Evolutionary conservation across 2,113 vertebrate species (phyloP), one percentile per base, ranked within the genome.

Genomic region (Tiliqua scincoides): DNA sequence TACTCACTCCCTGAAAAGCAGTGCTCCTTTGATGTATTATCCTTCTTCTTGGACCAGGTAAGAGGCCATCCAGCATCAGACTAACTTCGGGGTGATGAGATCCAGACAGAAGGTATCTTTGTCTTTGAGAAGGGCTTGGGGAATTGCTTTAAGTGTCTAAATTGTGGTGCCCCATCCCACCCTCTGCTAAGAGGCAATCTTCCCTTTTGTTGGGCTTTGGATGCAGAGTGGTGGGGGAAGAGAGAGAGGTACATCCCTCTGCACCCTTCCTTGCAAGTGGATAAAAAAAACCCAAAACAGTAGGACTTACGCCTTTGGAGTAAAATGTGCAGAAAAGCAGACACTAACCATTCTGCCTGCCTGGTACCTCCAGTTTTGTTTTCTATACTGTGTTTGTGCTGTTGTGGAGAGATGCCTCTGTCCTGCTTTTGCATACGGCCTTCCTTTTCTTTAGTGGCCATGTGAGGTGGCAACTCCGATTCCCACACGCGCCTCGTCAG

Each of bases 301-400:
- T 17, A 27, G 43, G 27, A 52, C 15, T 12, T 82, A 4, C 43
- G 4, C 54, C 6, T 59, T 68, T 14, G 23, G 67, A 59, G 15
- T 71, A 23, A 73, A 48, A 59, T 43, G 12, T 61, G 4, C 21
- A 27, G n/a, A 59, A 11, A n/a, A 91, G 73, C 85, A 91, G 81
- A 65, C 85, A 32, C 75, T 92, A 89, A 89, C 79, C 74, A 86
- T 87, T 37, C 87, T 79, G 52, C 32, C 90, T 86, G 65, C 67
- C 3, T 0, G 20, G 37, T 7, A n/a, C 74, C 88, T 25, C 80
- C 57, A 37, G 81, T 92, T 85, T 48, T 88, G 12, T 80, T 86
- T 88, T 70, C 89, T 82, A 85, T 90, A 81, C 93, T 89, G 78
- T 40, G 30, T 87, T 84, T 88, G 52, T 89, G 76, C 40, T 79